phyloP scores from a whole-genome alignment of 2,888 invertebrate genomes.

The Nephrotoma guestfalica region DNA sequence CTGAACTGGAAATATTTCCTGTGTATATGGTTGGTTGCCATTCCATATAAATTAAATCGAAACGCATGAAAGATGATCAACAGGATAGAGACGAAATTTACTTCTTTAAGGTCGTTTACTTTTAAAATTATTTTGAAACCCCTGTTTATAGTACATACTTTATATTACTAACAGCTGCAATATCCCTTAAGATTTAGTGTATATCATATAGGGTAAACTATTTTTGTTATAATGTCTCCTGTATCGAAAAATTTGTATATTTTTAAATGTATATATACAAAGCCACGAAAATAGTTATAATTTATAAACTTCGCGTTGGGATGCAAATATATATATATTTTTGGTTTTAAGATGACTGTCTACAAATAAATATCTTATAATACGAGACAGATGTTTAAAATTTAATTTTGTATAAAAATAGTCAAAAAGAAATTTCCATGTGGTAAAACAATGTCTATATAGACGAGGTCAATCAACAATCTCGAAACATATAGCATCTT shows the following conservation, averaged over 20 bases:
- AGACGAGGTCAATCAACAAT: not conserved
- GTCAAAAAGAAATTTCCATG: not conserved
- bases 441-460: not conserved
- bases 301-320: not conserved
- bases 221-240: not conserved
- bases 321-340: not conserved
- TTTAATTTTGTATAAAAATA: not conserved
- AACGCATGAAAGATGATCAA: not conserved
- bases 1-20: not conserved
- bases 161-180: not conserved
- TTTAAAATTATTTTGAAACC: not conserved
- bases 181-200: not conserved
- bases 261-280: not conserved
- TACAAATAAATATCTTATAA: not conserved
- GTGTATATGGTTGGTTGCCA: not conserved
- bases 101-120: not conserved
- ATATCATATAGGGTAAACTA: not conserved
- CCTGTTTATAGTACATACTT: not conserved
- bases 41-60: not conserved
- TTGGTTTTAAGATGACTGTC: not conserved
- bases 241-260: not conserved
- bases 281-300: not conserved
- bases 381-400: not conserved
- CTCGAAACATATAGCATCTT: not conserved
- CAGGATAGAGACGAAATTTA: not conserved